Evolutionary conservation across 2,797 vertebrate genomes (phyloP).

Genomic region (Malacoraja senta): DNA sequence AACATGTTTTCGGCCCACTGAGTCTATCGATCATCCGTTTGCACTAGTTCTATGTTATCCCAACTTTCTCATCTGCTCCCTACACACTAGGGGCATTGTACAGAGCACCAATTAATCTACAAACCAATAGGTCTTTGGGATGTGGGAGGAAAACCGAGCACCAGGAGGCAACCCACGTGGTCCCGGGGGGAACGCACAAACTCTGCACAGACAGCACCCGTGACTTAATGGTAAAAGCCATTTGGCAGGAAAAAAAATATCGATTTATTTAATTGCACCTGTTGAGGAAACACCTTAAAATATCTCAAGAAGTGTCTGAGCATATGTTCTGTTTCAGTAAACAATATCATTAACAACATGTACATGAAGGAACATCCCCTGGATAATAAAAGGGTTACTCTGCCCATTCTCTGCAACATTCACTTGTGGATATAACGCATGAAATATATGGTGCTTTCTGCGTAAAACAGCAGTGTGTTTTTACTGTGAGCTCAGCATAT

Average conservation of each 20-base stretch:
- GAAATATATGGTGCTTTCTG: not conserved
- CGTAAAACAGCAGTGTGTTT: not conserved
- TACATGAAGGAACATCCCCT: not conserved
- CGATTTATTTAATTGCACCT: constrained; percentile 26
- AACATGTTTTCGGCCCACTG: too few species aligned
- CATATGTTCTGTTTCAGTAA: not conserved
- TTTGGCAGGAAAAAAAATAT: not conserved
- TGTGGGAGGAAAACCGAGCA: too few species aligned
- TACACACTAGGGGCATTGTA: too few species aligned
- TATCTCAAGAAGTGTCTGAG: not conserved
- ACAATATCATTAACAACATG: not conserved
- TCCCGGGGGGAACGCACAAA: too few species aligned
- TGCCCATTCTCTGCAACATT: not conserved
- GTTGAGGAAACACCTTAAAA: constrained; percentile 8
- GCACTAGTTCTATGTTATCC: too few species aligned
- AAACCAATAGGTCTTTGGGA: too few species aligned
- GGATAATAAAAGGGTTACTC: constrained; percentile 16
- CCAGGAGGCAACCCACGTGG: too few species aligned
- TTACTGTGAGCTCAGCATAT: not conserved
- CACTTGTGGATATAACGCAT: not conserved
- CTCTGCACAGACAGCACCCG: too few species aligned
- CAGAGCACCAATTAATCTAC: too few species aligned
- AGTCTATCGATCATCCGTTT: too few species aligned
- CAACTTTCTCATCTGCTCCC: too few species aligned
- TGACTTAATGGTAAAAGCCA: not conserved